These are phyloP conservation scores for Ctenosaura bakeri DNA, from an alignment of 2,797 vertebrate genomes.

Conservation along the genomic window DNA sequence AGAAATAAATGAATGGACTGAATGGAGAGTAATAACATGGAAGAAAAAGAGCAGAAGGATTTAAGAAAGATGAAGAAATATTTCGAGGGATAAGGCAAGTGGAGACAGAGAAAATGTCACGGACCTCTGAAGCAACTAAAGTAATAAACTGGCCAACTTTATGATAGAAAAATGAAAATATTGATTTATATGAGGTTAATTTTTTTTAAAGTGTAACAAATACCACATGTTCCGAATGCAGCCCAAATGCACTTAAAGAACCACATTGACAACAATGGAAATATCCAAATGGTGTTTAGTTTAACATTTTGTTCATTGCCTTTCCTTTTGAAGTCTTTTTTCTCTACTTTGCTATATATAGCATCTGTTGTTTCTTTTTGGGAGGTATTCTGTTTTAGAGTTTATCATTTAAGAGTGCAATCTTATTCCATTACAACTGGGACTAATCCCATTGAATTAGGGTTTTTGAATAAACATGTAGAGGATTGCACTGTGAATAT, in stretches of 20 bases:
- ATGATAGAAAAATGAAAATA: background rate
- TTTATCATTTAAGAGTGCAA: background rate
- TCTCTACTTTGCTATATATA: too few relatives aligned
- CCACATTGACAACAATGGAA: background rate
- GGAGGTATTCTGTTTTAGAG: background rate
- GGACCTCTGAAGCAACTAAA: background rate
- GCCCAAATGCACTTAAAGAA: background rate
- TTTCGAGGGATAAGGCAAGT: background rate
- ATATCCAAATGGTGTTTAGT: background rate
- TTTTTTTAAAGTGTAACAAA: background rate
- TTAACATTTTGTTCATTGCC: background rate
- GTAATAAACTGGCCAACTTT: background rate
- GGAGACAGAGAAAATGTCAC: background rate
- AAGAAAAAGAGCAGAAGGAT: background rate
- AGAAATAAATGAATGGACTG: background rate
- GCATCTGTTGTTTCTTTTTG: background rate
- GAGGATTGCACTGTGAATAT: background rate
- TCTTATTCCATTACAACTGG: background rate
- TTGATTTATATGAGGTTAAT: background rate
- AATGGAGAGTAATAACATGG: background rate
- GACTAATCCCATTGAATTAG: background rate
- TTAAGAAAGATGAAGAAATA: background rate
- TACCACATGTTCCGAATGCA: background rate
- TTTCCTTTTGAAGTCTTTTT: background rate
- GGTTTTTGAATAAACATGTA: background rate